Conservation (phyloP, 2,113 vertebrate species). For the Riparia riparia region DNA sequence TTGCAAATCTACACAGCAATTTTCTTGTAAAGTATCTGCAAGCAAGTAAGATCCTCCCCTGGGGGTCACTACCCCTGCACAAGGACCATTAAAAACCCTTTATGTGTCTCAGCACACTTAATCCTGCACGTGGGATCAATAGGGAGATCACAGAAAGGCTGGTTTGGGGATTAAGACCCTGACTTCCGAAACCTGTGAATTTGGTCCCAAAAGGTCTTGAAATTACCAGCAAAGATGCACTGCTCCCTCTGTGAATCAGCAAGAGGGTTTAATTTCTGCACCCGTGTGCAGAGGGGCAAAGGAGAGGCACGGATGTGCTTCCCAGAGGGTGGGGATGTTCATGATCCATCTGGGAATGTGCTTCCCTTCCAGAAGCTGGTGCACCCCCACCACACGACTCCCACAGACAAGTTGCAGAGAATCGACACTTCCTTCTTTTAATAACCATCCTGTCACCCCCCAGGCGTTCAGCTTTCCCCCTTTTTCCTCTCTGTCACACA, state of each 20-base stretch:
- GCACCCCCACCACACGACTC: neutral
- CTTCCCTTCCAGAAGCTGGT: neutral
- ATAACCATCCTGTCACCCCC: neutral
- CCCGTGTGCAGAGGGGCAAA: rapidly evolving
- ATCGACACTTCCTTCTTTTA: neutral
- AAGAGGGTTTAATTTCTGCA: neutral
- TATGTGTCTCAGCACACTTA: neutral
- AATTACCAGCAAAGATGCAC: neutral
- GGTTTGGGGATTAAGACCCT: neutral
- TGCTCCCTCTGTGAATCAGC: neutral
- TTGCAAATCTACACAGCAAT: neutral
- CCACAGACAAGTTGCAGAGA: neutral
- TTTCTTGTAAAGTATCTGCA: neutral
- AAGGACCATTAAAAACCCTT: neutral
- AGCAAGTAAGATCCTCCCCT: neutral
- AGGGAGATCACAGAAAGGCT: neutral
- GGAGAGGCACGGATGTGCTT: rapidly evolving
- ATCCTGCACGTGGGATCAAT: neutral
- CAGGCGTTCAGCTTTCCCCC: neutral
- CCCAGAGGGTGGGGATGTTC: rapidly evolving
- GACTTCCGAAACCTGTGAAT: neutral
- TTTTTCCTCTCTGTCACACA: neutral
- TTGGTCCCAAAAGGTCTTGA: neutral
- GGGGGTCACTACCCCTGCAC: neutral
- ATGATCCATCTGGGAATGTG: rapidly evolving